phyloP scores from a whole-genome alignment of 2,113 vertebrate genomes.

The Edolisoma coerulescens region DNA sequence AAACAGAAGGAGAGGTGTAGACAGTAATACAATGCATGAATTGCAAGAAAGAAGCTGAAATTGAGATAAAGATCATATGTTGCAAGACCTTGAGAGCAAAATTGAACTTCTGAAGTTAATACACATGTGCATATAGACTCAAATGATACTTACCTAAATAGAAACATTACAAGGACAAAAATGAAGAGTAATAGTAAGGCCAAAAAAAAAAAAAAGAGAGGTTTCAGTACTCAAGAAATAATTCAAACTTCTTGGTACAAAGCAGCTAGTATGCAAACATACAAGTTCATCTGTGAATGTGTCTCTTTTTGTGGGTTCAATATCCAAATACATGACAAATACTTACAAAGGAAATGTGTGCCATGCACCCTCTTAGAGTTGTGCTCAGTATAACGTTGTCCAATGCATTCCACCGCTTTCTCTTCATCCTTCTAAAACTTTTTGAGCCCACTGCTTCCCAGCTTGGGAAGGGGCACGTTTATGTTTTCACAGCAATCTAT shows the following conservation, averaged over 20 bases:
- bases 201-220: background rate
- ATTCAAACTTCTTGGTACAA: background rate
- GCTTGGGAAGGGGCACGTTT: background rate
- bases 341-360: background rate
- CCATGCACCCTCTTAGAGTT: background rate
- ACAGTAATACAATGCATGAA: background rate
- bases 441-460: background rate
- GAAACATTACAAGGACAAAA: background rate
- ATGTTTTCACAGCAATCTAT: background rate
- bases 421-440: background rate
- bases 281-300: rapidly evolving
- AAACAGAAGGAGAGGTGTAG: background rate
- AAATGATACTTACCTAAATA: background rate
- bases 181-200: background rate
- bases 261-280: background rate
- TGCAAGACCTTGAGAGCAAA: background rate
- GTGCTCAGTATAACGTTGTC: background rate
- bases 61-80: background rate
- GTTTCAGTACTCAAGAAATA: background rate
- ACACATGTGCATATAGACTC: rapidly evolving
- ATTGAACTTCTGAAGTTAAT: background rate
- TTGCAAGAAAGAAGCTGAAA: background rate
- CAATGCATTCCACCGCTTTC: background rate
- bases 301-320: background rate
- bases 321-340: background rate